Evolutionary conservation across 2,797 vertebrate genomes (phyloP).

Genomic region (Epinephelus awoara): DNA sequence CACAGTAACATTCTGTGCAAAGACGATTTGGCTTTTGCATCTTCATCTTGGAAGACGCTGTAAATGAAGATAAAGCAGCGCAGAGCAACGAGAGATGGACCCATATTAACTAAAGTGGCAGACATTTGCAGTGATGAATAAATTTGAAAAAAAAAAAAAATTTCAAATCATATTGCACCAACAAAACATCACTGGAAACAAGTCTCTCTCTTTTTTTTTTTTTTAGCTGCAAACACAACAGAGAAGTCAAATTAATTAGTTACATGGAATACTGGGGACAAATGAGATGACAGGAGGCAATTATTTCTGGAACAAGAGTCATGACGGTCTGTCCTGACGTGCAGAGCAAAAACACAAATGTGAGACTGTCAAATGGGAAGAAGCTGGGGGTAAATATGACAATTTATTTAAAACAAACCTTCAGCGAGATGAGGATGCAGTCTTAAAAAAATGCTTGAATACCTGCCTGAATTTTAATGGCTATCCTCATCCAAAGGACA

Average conservation of each 20-base stretch:
- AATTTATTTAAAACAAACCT: background rate
- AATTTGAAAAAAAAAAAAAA: conserved; percentile 10
- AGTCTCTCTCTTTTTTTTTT: background rate
- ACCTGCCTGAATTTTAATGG: background rate
- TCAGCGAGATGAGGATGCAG: background rate
- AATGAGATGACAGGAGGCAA: conserved; percentile 26
- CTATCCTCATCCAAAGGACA: background rate
- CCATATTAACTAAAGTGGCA: background rate
- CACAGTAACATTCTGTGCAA: conserved; percentile 29
- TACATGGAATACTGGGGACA: conserved; percentile 19
- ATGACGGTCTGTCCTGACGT: background rate
- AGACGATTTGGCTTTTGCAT: conserved; percentile 11
- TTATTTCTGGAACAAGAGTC: conserved; percentile 5
- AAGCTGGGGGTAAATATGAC: background rate
- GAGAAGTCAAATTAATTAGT: conserved; percentile 28
- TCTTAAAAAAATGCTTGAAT: conserved; percentile 9
- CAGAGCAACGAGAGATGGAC: background rate
- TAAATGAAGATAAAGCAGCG: background rate
- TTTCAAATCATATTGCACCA: conserved; percentile 14
- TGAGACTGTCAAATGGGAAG: conserved; percentile 9
- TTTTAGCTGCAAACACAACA: background rate
- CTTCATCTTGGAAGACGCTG: conserved; percentile 15
- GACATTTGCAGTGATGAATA: background rate
- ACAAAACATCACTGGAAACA: background rate
- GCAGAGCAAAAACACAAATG: conserved; percentile 1